These are phyloP conservation scores for Diarsia mendica DNA, from an alignment of 2,888 invertebrate genomes.

Conservation along the genomic window DNA sequence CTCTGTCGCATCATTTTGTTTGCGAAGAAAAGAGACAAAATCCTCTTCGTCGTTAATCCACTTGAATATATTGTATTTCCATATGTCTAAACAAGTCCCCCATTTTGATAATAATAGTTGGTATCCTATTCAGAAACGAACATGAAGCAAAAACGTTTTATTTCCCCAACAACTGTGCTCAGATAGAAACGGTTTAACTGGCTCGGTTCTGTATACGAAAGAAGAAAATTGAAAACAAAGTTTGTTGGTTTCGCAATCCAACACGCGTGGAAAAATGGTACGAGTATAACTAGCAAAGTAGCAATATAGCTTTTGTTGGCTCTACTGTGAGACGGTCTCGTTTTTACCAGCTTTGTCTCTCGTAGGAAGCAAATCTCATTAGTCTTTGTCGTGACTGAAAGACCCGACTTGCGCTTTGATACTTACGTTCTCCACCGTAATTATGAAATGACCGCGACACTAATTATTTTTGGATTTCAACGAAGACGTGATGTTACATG, in stretches of 20 bases:
- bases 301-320: conserved; percentile 62
- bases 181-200: conserved; percentile 56
- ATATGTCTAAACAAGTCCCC: conserved; percentile 26
- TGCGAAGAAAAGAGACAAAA: too few species aligned
- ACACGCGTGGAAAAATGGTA: conserved; percentile 72
- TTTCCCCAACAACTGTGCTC: conserved; percentile 55
- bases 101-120: conserved; percentile 29
- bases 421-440: conserved; percentile 65
- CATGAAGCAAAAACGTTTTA: conserved; percentile 51
- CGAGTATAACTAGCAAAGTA: conserved; percentile 75
- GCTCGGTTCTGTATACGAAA: conserved; percentile 50
- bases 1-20: too few species aligned
- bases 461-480: conserved; percentile 53
- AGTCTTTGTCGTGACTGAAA: conserved; percentile 74
- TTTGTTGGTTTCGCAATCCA: conserved; percentile 71
- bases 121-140: conserved; percentile 31
- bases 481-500: conserved; percentile 21
- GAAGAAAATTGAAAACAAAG: conserved; percentile 76
- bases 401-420: conserved; percentile 48
- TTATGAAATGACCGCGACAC: conserved; percentile 48
- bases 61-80: conserved; percentile 35
- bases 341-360: conserved; percentile 73
- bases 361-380: conserved; percentile 78
- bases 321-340: conserved; percentile 42
- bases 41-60: too few species aligned